Base-by-base conservation (phyloP, 2,113 vertebrate species). In the Chaetorhynchus papuensis region DNA sequence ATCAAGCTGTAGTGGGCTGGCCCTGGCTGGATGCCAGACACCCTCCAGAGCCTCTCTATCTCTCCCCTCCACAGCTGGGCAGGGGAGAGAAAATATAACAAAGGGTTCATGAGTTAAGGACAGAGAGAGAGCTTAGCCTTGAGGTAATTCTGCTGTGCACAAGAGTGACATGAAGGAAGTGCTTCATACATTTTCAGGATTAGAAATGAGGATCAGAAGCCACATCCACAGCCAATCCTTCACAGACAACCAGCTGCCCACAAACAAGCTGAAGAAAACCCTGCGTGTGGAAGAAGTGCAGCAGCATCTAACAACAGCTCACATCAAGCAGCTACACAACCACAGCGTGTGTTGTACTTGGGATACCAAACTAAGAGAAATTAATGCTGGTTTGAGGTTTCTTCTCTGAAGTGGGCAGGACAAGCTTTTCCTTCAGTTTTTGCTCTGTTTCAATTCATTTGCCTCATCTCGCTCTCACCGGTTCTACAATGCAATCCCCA, bases 401-500 rank as follows among this genome's bases (percentile, higher is more conserved):
- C 44, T 45, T 49, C 50, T 35, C 33, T 76, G 57, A 37, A 65
- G 37, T 15, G 63, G 14, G 26, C 53, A 23, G 69, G 41, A 71
- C 35, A 64, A 87, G 10, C 3, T 87, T 57, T 78, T 37, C 37
- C 57, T 87, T 64, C 56, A 44, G 22, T 24, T 71, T 84, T 76
- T 82, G 26, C 26, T 53, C 8, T 41, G 47, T 63, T 89, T 79
- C 56, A 35, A 26, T 63, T 64, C 4, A 59, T 56, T 65, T 72
- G 28, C 31, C 23, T 82, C 37, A 35, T 50, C 15, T 56, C 2
- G 1, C 27, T 70, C 52, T 45, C n/a, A 61, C 14, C 28, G 59
- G 13, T 66, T 70, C 47, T 31, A 26, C 1, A 0, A 24, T 0
- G 1, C 13, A n/a, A 57, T 37, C 37, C 41, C n/a, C 37, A 35